Conservation (phyloP, 2,888 invertebrate genomes). For the Elysia crispata region DNA sequence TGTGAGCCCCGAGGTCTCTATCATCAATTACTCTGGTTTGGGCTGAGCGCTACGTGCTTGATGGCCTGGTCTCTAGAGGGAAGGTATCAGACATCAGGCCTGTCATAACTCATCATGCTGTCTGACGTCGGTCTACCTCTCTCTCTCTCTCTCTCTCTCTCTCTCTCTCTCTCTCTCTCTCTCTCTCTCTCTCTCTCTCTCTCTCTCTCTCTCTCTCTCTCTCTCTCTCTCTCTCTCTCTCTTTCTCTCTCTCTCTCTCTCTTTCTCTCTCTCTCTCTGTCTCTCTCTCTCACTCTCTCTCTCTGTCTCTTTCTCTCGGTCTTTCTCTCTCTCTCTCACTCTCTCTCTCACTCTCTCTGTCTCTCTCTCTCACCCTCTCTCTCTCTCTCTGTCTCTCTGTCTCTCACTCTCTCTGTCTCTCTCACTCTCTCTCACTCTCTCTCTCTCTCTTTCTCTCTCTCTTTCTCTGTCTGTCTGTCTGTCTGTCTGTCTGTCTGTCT, state of each 20-base stretch:
- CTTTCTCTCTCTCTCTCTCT: constrained; percentile 5
- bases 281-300: not conserved
- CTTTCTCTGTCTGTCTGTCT: not conserved
- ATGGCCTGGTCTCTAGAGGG: too few species aligned
- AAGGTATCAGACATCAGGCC: not conserved
- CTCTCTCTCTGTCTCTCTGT: not conserved
- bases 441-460: constrained; percentile 3
- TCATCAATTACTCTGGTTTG: too few species aligned
- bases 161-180: not conserved
- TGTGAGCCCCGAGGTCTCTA: too few species aligned
- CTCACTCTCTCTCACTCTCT: constrained; percentile 3
- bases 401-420: not conserved
- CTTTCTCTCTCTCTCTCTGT: constrained; percentile 15
- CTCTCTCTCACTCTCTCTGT: constrained; percentile 2
- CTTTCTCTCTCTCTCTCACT: not conserved
- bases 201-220: not conserved
- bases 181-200: constrained; percentile 10
- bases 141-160: constrained; percentile 18
- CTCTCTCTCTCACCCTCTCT: not conserved
- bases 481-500: not conserved
- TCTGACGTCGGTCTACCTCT: not conserved
- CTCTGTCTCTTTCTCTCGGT: not conserved
- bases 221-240: not conserved
- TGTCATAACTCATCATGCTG: not conserved
- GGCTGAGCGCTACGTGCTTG: too few species aligned